Percentiles rank a stretch among this genome's conserved stretches.
phyloP scores from a whole-genome alignment of 2,797 vertebrate species.

The Notamacropus eugenii region DNA sequence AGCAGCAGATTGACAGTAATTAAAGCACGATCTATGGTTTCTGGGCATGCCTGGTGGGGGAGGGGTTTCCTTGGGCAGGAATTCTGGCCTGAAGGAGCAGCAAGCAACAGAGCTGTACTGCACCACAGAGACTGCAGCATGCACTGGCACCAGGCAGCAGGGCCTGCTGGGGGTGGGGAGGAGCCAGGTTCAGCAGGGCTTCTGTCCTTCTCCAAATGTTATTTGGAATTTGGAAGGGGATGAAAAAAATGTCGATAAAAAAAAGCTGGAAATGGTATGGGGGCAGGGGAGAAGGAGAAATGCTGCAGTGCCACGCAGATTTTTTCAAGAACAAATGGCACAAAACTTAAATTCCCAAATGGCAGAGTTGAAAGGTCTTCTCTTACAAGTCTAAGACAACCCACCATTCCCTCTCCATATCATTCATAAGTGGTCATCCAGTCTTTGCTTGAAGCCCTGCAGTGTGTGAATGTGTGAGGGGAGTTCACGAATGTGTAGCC shows the following conservation, averaged over 20 bases:
- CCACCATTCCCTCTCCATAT: not conserved
- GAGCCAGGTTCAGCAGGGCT: not conserved
- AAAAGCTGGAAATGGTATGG: not conserved
- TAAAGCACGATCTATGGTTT: conserved; percentile 71
- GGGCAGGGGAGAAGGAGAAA: not conserved
- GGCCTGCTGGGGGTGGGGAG: conserved; percentile 61
- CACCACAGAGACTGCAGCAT: conserved; percentile 70
- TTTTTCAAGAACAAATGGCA: not conserved
- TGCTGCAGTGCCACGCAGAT: not conserved
- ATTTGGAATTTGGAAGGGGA: not conserved
- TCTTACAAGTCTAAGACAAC: not conserved
- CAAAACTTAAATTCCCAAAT: not conserved
- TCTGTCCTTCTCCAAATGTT: not conserved
- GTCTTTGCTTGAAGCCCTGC: not conserved
- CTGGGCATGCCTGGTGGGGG: conserved; percentile 78
- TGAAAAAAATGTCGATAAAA: not conserved
- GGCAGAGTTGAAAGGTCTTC: not conserved
- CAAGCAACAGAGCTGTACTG: conserved; percentile 64
- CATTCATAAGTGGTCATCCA: not conserved
- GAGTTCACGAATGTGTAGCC: not conserved
- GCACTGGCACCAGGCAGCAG: conserved; percentile 56
- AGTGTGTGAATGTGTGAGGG: no score
- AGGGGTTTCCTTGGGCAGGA: conserved; percentile 57
- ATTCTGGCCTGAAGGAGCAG: conserved; percentile 74
- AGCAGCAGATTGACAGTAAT: conserved; percentile 74